These are phyloP conservation scores for Sebastes aleutianus DNA, from an alignment of 2,797 vertebrate genomes.

Conservation along the genomic window DNA sequence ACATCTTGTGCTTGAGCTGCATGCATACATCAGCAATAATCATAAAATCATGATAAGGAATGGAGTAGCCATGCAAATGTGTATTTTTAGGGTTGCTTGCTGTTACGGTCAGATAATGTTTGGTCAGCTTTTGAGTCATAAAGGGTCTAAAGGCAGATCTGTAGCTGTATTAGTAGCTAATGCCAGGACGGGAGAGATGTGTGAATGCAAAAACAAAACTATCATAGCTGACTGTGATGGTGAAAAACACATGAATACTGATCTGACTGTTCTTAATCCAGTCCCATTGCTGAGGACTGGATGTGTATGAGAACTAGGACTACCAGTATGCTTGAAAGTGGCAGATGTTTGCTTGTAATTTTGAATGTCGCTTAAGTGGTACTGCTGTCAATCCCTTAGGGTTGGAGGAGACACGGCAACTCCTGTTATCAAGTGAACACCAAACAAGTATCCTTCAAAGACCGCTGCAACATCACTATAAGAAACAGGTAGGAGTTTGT, in stretches of 20 bases:
- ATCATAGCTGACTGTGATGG: background rate
- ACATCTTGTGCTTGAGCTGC: background rate
- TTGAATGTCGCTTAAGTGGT: background rate
- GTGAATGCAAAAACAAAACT: background rate
- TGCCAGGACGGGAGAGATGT: background rate
- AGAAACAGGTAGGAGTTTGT: slow-evolving; percentile 83
- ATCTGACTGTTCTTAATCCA: background rate
- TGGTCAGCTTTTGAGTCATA: background rate
- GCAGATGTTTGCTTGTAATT: background rate
- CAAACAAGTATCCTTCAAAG: slow-evolving; percentile 84
- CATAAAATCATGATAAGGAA: background rate
- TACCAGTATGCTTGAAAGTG: background rate
- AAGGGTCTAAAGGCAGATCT: background rate
- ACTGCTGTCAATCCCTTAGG: slow-evolving; percentile 71
- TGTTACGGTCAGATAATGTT: background rate
- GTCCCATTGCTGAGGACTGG: background rate
- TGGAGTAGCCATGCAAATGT: background rate
- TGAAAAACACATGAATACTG: background rate
- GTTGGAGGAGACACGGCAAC: slow-evolving; percentile 89
- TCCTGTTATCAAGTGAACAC: slow-evolving; percentile 87
- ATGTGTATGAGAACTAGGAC: background rate
- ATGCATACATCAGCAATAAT: background rate
- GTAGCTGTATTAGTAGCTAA: background rate
- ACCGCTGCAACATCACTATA: slow-evolving; percentile 88
- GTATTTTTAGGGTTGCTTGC: background rate